These are phyloP conservation scores for Drosophila quadrilineata DNA, from an alignment of 1,140 invertebrate species.

Conservation along the genomic window DNA sequence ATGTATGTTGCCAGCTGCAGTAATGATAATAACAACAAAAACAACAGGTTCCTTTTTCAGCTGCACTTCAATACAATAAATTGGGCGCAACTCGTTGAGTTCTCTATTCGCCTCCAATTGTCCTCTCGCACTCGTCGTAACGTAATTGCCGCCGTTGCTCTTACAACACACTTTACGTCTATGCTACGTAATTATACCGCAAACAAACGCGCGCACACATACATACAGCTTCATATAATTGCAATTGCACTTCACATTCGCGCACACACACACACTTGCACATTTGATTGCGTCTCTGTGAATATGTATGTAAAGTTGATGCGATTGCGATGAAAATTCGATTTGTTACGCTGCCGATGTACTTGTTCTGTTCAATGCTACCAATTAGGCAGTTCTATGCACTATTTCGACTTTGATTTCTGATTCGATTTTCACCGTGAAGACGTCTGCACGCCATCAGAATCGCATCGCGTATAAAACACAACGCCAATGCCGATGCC, in stretches of 20 bases:
- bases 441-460: slow-evolving; percentile 47
- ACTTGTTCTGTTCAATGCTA: slow-evolving; percentile 21
- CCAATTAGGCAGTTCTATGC: slow-evolving; percentile 27
- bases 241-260: slow-evolving; percentile 29
- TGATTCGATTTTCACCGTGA: slow-evolving; percentile 19
- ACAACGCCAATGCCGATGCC: slow-evolving; percentile 37
- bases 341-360: slow-evolving; percentile 22
- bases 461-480: slow-evolving; percentile 43
- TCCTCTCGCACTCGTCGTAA: slow-evolving; percentile 7
- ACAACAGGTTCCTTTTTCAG: slow-evolving; percentile 52
- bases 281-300: background rate
- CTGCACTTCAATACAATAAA: slow-evolving; percentile 31
- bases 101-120: background rate
- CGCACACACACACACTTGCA: background rate
- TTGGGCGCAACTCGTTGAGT: slow-evolving; percentile 30
- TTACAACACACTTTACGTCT: slow-evolving; percentile 17
- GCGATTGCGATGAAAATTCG: slow-evolving; percentile 27
- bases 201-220: slow-evolving; percentile 14
- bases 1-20: slow-evolving; percentile 35
- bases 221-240: slow-evolving; percentile 12
- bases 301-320: too few species aligned
- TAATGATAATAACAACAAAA: slow-evolving; percentile 39
- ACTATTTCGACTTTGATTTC: slow-evolving; percentile 26
- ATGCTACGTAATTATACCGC: slow-evolving; percentile 26
- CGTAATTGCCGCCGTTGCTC: slow-evolving; percentile 7